Base-by-base conservation (phyloP, 2,888 invertebrate species). In the Hofmannophila pseudospretella region DNA sequence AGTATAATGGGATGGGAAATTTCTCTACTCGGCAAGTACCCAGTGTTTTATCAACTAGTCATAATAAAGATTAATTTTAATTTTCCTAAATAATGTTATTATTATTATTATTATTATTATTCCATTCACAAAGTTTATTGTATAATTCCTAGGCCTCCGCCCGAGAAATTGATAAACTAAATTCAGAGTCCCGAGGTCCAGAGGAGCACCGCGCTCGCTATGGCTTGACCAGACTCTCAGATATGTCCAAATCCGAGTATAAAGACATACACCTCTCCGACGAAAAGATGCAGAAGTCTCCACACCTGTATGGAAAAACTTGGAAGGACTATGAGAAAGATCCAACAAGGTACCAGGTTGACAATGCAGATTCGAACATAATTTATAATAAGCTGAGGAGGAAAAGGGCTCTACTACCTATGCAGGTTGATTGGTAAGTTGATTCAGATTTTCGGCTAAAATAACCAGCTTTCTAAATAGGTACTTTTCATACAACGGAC, bases 191-290 rank as follows among this genome's bases (percentile, higher is more conserved):
- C 14, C 44, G 60, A 44, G 79, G 84, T 7, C 72, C 79, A 5
- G 80, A 79, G 0, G 45, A 66, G 0, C 62, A 56, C 10, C 61
- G 75, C 54, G 91, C 90, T 0, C 61, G 67, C 13, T 91, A 88
- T 67, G 92, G 92, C 2, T 56, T 90, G 0, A 92, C 90, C 1
- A 78, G 79, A 36, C 88, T 90, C 44, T 89, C 92, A 3, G 91
- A 92, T 52, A 76, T 92, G 70, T 90, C 90, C 4, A 82, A 86
- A 47, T 69, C 82, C 4, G 92, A 92, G 62, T 92, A 90, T 54
- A 70, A 68, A 56, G 77, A 82, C 1, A 52, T 80, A 10, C 87
- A 89, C 41, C 55, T 87, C 1, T 74, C 84, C 1, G 85, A 85
- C 46, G 84, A 85, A 37, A 66, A 49, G 37, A 33, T 61, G n/a